phyloP scores from a whole-genome alignment of 2,888 invertebrate genomes.

The Drosophila paranaensis region DNA sequence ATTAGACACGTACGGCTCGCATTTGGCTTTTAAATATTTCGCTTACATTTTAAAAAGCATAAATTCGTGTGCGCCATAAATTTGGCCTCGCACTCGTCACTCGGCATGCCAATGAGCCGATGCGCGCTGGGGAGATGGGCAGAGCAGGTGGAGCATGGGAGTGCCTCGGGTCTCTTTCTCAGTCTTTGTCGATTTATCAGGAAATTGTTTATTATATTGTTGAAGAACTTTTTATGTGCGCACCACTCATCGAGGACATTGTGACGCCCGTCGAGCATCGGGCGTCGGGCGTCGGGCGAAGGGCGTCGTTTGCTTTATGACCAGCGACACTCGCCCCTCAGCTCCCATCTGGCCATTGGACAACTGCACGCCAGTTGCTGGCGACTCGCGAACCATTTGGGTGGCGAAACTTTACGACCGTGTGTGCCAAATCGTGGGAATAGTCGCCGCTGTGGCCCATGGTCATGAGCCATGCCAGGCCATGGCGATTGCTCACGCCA shows the following conservation, averaged over 20 bases:
- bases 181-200: conserved; percentile 68
- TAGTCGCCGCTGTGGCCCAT: conserved; percentile 49
- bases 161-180: conserved; percentile 23
- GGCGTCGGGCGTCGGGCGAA: conserved; percentile 20
- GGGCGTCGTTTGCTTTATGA: conserved; percentile 65
- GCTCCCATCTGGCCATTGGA: not conserved
- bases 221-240: conserved; percentile 66
- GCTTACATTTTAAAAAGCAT: conserved; percentile 74
- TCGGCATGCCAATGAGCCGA: conserved; percentile 70
- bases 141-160: not conserved
- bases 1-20: conserved; percentile 75
- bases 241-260: conserved; percentile 60
- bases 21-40: conserved; percentile 58
- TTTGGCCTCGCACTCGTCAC: conserved; percentile 52
- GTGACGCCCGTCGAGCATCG: conserved; percentile 40
- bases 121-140: not conserved
- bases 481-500: conserved; percentile 38
- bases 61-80: conserved; percentile 69
- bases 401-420: conserved; percentile 57
- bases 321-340: conserved; percentile 33
- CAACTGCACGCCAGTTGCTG: conserved; percentile 19
- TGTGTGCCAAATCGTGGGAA: conserved; percentile 68
- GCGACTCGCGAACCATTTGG: conserved; percentile 50
- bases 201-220: conserved; percentile 78
- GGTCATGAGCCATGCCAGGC: conserved; percentile 38